Evolutionary conservation across 2,797 vertebrate genomes (phyloP), one percentile per base, ranked within the genome.

Genomic region (Tamandua tetradactyla): DNA sequence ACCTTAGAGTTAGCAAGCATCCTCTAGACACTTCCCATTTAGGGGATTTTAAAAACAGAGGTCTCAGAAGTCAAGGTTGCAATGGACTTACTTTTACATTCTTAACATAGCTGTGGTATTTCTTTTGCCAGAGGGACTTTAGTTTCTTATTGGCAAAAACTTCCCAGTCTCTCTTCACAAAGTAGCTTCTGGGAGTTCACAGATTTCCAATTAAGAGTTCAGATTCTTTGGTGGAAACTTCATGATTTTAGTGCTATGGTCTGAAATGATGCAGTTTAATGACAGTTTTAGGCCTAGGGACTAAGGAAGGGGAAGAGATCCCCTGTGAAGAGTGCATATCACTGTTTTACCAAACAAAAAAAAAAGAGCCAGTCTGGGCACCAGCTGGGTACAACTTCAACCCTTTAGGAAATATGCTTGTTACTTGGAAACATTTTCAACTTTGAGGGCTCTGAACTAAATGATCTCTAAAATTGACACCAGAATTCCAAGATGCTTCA

Each of bases 91-190:
- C 64, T 91, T 83, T 86, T 30, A 61, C 7, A 59, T 92, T 78
- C 79, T 91, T 89, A 89, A 44, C 4, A 11, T 55, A 74, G 72
- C 59, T 93, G 52, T 75, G 49, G 37, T 85, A 91, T 57, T 74
- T 86, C 61, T 95, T 66, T 80, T 82, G 86, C 71, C 79, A 89
- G 69, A 76, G 83, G 68, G 72, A 59, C 78, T 69, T 57, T 30
- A 27, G 87, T 93, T 92, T 87, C 37, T 81, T 88, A 75, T 75
- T 93, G 85, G 80, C 76, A 76, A 89, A 82, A 81, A 86, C 71
- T 76, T 66, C 72, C 32, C 12, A 78, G 44, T 42, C 84, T 87
- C 47, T 89, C 64, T 68, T 93, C 40, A 69, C 72, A 40, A 71
- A 94, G 64, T 75, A 90, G 68, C 87, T 89, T 85, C 83, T 90